Base-by-base conservation (phyloP, 1,140 invertebrate genomes). In the Colletes gigas region DNA sequence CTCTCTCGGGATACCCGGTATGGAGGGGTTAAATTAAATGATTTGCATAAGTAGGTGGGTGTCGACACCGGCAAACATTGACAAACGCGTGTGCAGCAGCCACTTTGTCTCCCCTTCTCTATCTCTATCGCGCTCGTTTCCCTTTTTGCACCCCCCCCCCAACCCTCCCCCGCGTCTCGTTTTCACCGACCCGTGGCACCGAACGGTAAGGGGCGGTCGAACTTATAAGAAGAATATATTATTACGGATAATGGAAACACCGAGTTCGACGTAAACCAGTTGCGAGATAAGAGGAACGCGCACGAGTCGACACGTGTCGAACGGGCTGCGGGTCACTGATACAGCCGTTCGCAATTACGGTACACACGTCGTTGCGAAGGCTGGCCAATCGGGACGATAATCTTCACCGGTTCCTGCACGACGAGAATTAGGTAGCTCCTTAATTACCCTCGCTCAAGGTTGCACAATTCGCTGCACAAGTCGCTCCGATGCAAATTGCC, bases 31-130 rank as follows among this genome's bases (percentile, higher is more conserved):
- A 93, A 93, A 93, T 93, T 93, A 93, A 93, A 93, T 93, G 91
- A 93, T 93, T 93, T 93, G 92, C 93, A 93, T 93, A 93, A 93
- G 92, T 93, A 93, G 92, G 92, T 93, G 92, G 93, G 92, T 93
- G 93, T 93, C 91, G 92, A 93, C 93, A 93, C 90, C 91, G 87
- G 91, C 92, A 93, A 93, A 93, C 93, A 93, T 93, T 93, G 92
- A 93, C 93, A 93, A 93, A 93, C 92, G 91, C 90, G 88, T 89
- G 88, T 90, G 83, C 89, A 60, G 41, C 77, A 76, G 78, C 84
- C 86, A 81, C 65, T 65, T 78, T 75, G 70, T 89, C 88, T 80
- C 78, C 68, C 81, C 67, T 21, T 65, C 60, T 62, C 15, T 50
- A 9, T 50, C 50, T 50, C 50, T 50, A 50, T 50, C 8, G 50